Conservation (phyloP, 2,113 vertebrate species). For the Gallinago jamesoni region DNA sequence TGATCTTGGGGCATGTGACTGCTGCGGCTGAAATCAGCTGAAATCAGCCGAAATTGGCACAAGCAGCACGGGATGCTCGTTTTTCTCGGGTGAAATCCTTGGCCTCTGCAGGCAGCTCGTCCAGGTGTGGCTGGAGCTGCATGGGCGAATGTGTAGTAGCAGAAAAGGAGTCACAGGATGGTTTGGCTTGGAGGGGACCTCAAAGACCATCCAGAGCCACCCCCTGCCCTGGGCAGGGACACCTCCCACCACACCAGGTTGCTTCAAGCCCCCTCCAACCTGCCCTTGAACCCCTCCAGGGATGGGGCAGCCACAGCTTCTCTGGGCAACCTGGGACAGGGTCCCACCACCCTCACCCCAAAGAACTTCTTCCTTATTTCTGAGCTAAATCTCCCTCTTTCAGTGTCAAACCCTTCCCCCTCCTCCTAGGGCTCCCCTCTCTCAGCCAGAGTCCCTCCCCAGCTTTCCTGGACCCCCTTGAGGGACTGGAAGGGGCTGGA, state of each 20-base stretch:
- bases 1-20: not conserved
- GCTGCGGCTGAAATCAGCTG: not conserved
- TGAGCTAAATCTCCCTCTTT: no score
- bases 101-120: not conserved
- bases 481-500: no score
- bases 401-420: no score
- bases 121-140: not conserved
- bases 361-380: not conserved
- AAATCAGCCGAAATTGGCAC: fast-evolving
- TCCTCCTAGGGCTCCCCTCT: no score
- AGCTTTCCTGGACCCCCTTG: no score
- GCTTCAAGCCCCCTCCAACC: not conserved
- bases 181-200: not conserved
- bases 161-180: not conserved
- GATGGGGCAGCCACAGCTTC: not conserved
- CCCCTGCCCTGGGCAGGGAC: not conserved
- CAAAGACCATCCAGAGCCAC: not conserved
- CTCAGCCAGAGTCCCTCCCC: no score
- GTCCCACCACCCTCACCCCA: not conserved
- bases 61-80: not conserved
- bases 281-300: no score
- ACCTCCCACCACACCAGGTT: not conserved
- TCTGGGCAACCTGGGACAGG: not conserved
- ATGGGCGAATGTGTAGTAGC: no score
- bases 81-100: not conserved